Percentiles rank a stretch among this genome's conserved stretches.
phyloP scores from a whole-genome alignment of 2,797 vertebrate genomes.

The Lindbergichthys nudifrons region DNA sequence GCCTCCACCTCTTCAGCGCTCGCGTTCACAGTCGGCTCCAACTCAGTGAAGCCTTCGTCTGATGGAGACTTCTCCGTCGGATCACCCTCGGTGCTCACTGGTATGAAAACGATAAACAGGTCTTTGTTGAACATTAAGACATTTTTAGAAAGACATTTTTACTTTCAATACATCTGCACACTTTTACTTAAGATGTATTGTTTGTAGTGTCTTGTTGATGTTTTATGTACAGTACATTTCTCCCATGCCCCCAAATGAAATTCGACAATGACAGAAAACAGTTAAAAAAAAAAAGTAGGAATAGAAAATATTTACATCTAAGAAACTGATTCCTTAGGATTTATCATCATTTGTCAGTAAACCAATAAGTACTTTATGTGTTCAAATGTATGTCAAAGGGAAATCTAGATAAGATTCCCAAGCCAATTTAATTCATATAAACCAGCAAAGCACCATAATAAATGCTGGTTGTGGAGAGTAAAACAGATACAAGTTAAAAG shows the following conservation, averaged over 20 bases:
- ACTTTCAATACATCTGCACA: not conserved
- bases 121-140: not conserved
- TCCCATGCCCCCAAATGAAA: too few species aligned
- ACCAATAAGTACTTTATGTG: too few species aligned
- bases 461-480: not conserved
- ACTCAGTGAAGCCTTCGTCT: conserved; percentile 90
- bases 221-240: too few species aligned
- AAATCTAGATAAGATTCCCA: not conserved
- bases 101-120: conserved; percentile 8
- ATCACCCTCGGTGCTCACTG: conserved; percentile 67
- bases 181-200: not conserved
- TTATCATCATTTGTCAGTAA: too few species aligned
- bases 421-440: not conserved
- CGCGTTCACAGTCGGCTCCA: conserved; percentile 84
- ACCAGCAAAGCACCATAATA: not conserved
- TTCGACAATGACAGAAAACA: not conserved
- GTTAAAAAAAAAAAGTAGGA: not conserved
- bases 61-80: conserved; percentile 86
- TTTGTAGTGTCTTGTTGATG: not conserved
- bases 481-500: not conserved
- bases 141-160: not conserved
- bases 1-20: conserved; percentile 65
- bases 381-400: not conserved
- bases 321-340: too few species aligned
- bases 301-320: too few species aligned